phyloP scores from a whole-genome alignment of 2,113 vertebrate genomes.

The Prionailurus bengalensis region DNA sequence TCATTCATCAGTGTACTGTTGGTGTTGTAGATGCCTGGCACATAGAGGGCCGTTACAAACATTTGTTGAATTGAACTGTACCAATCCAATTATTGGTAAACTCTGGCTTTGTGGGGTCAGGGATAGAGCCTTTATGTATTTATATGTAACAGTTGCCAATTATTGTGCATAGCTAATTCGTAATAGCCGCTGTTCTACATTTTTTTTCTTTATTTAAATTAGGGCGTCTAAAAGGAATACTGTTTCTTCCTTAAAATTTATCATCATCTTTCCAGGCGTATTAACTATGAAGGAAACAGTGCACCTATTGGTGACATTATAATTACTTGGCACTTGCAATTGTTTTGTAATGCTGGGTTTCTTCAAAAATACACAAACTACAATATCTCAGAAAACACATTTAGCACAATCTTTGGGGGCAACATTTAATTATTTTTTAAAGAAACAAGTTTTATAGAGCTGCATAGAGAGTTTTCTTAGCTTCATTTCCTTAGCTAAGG shows the following conservation, averaged over 20 bases:
- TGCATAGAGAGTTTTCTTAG: not conserved
- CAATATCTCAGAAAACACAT: not conserved
- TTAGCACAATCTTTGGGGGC: not conserved
- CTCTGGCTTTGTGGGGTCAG: not conserved
- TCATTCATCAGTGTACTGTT: not conserved
- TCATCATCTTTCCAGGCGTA: constrained; percentile 43
- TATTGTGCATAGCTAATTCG: not conserved
- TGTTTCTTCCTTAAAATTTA: constrained; percentile 48
- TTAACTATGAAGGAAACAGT: constrained; percentile 56
- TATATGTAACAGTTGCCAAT: not conserved
- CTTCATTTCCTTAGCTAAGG: not conserved
- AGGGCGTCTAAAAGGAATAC: constrained; percentile 53
- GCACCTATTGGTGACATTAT: constrained; percentile 49
- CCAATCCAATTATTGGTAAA: not conserved
- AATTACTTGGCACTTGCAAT: constrained; percentile 59
- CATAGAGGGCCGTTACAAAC: not conserved
- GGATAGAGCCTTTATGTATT: not conserved
- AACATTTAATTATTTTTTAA: constrained; percentile 37
- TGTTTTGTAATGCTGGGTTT: constrained; percentile 43
- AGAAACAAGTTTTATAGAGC: not conserved
- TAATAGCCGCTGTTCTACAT: not conserved
- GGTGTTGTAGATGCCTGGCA: not conserved
- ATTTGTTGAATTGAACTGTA: not conserved
- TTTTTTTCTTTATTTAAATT: constrained; percentile 48
- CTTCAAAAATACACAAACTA: constrained; percentile 28